phyloP scores from a whole-genome alignment of 2,888 invertebrate genomes.

The Hecatera dysodea region DNA sequence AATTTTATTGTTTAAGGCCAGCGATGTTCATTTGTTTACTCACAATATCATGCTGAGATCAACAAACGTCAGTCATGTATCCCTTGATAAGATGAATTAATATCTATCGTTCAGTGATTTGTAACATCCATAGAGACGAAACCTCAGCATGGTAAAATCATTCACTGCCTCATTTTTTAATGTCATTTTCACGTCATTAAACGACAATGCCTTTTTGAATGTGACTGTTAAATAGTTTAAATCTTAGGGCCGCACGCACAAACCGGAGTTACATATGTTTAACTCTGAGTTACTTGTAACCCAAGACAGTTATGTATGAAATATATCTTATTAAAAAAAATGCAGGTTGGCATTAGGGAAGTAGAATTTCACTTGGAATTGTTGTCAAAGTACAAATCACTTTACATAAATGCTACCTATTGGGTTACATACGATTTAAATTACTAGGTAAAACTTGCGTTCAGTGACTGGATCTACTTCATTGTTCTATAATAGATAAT shows the following conservation, averaged over 20 bases:
- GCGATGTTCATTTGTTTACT: conserved; percentile 41
- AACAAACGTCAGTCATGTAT: conserved; percentile 4
- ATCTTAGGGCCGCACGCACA: too few relatives aligned
- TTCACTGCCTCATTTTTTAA: too few relatives aligned
- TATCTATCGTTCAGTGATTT: background rate
- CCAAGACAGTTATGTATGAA: too few relatives aligned
- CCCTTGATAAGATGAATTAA: background rate
- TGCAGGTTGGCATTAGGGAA: too few relatives aligned
- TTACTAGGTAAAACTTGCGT: background rate
- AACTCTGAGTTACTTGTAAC: too few relatives aligned
- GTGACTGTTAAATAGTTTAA: too few relatives aligned
- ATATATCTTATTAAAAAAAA: too few relatives aligned
- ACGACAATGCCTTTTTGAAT: too few relatives aligned
- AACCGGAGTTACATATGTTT: too few relatives aligned
- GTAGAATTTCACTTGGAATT: background rate
- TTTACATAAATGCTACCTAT: conserved; percentile 66
- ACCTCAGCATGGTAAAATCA: too few relatives aligned
- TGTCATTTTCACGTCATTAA: too few relatives aligned
- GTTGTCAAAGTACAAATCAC: background rate
- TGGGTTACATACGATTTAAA: conserved; percentile 66
- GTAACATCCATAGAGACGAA: background rate
- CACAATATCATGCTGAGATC: conserved; percentile 17
- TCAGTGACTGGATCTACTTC: background rate
- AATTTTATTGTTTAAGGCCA: conserved; percentile 29
- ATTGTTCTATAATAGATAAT: conserved; percentile 1